phyloP scores from a whole-genome alignment of 1,140 invertebrate genomes.

The Drosophila pallidifrons region DNA sequence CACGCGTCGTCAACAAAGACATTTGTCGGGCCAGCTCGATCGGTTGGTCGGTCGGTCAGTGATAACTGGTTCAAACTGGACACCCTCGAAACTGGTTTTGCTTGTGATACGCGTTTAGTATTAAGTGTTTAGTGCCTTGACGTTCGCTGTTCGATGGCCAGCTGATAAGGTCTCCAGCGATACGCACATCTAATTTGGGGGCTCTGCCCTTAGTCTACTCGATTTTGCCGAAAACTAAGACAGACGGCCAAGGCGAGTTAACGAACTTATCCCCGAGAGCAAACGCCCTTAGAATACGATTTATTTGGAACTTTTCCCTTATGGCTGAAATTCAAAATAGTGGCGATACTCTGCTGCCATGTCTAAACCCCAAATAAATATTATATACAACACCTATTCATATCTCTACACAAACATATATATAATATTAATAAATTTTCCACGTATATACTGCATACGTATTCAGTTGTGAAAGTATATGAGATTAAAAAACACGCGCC shows the following conservation, averaged over 20 bases:
- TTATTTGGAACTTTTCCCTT: slow-evolving; percentile 6
- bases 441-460: slow-evolving; percentile 34
- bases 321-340: background rate
- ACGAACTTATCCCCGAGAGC: slow-evolving; percentile 47
- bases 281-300: slow-evolving; percentile 1
- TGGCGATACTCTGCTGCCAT: slow-evolving; percentile 50
- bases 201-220: slow-evolving; percentile 23
- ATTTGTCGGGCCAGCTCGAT: slow-evolving; percentile 10
- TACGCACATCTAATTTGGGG: slow-evolving; percentile 21
- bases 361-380: slow-evolving; percentile 30
- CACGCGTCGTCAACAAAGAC: slow-evolving; percentile 28
- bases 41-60: background rate
- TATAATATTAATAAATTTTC: slow-evolving; percentile 48
- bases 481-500: slow-evolving; percentile 63
- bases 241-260: slow-evolving; percentile 55
- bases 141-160: slow-evolving; percentile 28
- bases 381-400: slow-evolving; percentile 16
- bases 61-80: slow-evolving; percentile 48
- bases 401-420: slow-evolving; percentile 20
- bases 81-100: slow-evolving; percentile 34
- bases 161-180: slow-evolving; percentile 47
- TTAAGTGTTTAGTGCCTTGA: background rate
- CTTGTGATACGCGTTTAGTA: background rate
- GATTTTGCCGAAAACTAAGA: slow-evolving; percentile 17
- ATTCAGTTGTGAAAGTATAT: slow-evolving; percentile 3